Evolutionary conservation across 2,113 vertebrate genomes (phyloP).

Genomic region (Hyperopisus bebe): DNA sequence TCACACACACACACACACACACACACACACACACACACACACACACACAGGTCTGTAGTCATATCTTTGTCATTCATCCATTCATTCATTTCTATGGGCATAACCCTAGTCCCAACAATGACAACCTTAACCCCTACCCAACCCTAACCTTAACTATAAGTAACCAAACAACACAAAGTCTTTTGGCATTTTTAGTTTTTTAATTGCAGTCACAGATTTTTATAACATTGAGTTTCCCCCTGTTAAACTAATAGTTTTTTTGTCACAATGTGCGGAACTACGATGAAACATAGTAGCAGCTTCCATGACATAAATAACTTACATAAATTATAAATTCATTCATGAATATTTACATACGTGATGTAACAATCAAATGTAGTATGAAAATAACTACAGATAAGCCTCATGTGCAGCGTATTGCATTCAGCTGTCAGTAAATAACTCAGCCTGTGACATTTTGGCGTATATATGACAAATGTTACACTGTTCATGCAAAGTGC

Average conservation of each 20-base stretch:
- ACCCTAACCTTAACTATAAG: background rate
- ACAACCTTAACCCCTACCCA: background rate
- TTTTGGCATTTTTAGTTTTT: background rate
- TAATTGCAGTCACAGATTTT: background rate
- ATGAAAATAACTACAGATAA: too few relatives aligned
- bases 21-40: background rate
- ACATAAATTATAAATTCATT: too few relatives aligned
- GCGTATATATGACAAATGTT: background rate
- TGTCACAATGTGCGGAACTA: background rate
- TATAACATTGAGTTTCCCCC: background rate
- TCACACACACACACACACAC: background rate
- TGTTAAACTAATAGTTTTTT: background rate
- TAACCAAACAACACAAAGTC: background rate
- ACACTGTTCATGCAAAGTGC: background rate
- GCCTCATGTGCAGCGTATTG: too few relatives aligned
- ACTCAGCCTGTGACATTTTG: too few relatives aligned
- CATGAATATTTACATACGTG: too few relatives aligned
- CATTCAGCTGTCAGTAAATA: too few relatives aligned
- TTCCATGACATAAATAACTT: too few relatives aligned
- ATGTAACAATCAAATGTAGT: too few relatives aligned
- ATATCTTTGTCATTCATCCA: background rate
- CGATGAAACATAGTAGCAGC: background rate
- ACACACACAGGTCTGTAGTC: background rate
- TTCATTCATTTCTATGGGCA: background rate
- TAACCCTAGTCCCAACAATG: background rate